These are phyloP conservation scores for Eurois occulta DNA, from an alignment of 2,888 invertebrate genomes.

Conservation along the genomic window DNA sequence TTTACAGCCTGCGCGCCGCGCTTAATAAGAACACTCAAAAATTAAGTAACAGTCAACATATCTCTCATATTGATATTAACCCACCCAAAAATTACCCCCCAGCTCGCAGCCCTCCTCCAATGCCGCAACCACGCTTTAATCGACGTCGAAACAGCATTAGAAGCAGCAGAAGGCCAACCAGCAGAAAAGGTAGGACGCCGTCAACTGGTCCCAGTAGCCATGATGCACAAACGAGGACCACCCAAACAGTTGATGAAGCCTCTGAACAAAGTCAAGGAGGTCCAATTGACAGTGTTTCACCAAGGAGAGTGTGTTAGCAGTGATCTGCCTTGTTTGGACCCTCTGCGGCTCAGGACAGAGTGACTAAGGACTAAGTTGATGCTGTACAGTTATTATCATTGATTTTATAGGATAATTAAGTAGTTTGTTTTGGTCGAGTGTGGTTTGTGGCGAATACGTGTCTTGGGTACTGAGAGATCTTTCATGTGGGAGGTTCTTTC, in stretches of 20 bases:
- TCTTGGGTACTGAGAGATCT: background rate
- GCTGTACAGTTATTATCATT: constrained; percentile 82
- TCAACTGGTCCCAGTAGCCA: constrained; percentile 79
- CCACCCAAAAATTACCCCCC: constrained; percentile 20
- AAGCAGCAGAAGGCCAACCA: constrained; percentile 86
- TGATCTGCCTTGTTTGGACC: constrained; percentile 84
- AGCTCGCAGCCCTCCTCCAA: constrained; percentile 85
- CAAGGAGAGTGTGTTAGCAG: constrained; percentile 80
- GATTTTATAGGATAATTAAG: constrained; percentile 23
- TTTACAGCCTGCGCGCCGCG: no score
- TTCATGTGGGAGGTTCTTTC: background rate
- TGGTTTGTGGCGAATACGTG: background rate
- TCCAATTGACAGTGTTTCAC: constrained; percentile 85
- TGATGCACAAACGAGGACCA: constrained; percentile 61
- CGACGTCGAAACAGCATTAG: constrained; percentile 89
- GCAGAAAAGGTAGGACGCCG: constrained; percentile 75
- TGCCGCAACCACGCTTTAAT: constrained; percentile 86
- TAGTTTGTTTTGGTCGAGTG: background rate
- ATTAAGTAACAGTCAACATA: background rate
- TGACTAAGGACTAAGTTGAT: constrained; percentile 82
- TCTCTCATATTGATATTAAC: background rate
- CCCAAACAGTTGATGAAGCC: constrained; percentile 64
- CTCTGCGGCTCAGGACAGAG: constrained; percentile 84
- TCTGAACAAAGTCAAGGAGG: constrained; percentile 80
- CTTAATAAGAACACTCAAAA: no score